Evolutionary conservation across 2,113 vertebrate genomes (phyloP), one percentile per base, ranked within the genome.

Genomic region (Naja naja): DNA sequence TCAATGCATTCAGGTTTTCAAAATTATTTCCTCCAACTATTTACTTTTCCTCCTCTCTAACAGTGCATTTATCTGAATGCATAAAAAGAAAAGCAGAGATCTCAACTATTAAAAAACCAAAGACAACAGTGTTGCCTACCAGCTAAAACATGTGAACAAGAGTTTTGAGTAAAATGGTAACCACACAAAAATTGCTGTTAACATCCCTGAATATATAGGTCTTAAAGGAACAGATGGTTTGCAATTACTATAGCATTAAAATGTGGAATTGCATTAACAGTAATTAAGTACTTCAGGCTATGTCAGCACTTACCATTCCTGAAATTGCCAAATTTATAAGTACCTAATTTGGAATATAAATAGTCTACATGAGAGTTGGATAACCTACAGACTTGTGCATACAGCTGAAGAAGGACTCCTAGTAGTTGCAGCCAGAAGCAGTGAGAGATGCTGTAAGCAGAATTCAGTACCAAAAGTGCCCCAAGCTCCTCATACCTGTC

Each of bases 281-380:
- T 64, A 58, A 87, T 91, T 91, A 91, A 87, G 30, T 45, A 60
- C 43, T 87, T 91, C 87, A 49, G 85, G 55, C 60, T 91, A 56
- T 60, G 55, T 87, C 85, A 91, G 55, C 91, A 60, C 43, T 60
- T 60, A 43, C 54, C 10, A 52, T 30, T 23, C 58, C 85, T 60
- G 23, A 86, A 58, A 30, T 60, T 58, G 85, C 91, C n/a, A 22
- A n/a, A 90, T 49, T 90, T 34, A 5, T 81, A 81, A 90, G 34
- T 74, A 81, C 18, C 47, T 90, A 34, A 49, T 90, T 47, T 81
- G 47, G n/a, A 53, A 81, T 81, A 52, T 45, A 20, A 74, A 53
- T 74, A 39, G 53, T 54, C n/a, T 39, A 89, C n/a, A 89, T 89
- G 53, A 55, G 22, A 39, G 53, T 34, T 89, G 88, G 49, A 34